phyloP scores from a whole-genome alignment of 2,888 invertebrate genomes.

The Amphipoea oculea region DNA sequence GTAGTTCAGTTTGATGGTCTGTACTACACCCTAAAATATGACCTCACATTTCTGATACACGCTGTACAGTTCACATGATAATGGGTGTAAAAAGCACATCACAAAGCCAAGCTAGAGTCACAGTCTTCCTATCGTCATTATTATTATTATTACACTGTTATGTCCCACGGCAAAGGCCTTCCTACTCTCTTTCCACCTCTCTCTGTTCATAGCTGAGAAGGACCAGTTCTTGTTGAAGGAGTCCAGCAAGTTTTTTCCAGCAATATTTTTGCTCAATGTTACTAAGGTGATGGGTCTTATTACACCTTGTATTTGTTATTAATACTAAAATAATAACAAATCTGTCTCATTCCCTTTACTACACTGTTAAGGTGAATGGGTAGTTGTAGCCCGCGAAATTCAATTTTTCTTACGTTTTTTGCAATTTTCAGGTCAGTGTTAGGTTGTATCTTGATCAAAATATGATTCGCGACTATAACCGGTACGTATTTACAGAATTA shows the following conservation, averaged over 20 bases:
- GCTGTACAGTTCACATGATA: not conserved
- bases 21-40: not conserved
- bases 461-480: too few relatives aligned
- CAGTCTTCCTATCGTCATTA: not conserved
- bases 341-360: not conserved
- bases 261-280: not conserved
- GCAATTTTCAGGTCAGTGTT: too few relatives aligned
- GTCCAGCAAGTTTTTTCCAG: not conserved
- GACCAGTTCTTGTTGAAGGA: too few relatives aligned
- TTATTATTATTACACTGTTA: not conserved
- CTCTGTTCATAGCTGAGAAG: too few relatives aligned
- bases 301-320: not conserved
- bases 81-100: not conserved
- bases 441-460: too few relatives aligned
- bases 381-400: too few relatives aligned
- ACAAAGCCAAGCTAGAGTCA: not conserved
- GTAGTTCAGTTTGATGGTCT: not conserved
- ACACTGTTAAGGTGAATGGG: too few relatives aligned
- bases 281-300: not conserved
- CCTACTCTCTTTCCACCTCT: too few relatives aligned
- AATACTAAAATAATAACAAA: not conserved
- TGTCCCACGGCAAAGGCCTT: not conserved
- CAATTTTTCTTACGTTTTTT: too few relatives aligned
- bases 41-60: not conserved
- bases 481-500: too few relatives aligned